These are phyloP conservation scores for Apamea crenata DNA, from an alignment of 2,888 invertebrate species.

Conservation along the genomic window DNA sequence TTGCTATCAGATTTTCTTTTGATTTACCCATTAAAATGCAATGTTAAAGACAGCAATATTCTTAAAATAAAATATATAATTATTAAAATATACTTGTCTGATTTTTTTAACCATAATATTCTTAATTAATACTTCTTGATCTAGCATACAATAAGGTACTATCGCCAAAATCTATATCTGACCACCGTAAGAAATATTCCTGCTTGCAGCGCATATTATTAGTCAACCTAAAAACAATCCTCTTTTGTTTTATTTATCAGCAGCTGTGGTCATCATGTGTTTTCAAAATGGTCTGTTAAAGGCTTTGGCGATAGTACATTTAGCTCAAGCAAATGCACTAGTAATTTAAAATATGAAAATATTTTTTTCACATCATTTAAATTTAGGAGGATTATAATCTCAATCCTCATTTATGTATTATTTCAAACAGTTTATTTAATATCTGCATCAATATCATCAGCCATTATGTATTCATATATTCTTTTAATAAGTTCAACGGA, in stretches of 20 bases:
- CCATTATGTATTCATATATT: conserved; percentile 86
- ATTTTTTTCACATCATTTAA: background rate
- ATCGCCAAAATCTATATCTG: too few species aligned
- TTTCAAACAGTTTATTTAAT: conserved; percentile 67
- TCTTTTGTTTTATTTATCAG: too few species aligned
- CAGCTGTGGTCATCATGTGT: too few species aligned
- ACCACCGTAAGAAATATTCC: too few species aligned
- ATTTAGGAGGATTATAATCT: background rate
- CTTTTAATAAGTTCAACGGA: conserved; percentile 85
- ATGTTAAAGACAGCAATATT: conserved; percentile 10
- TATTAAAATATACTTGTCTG: background rate
- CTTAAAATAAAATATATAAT: conserved; percentile 10
- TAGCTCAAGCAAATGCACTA: background rate
- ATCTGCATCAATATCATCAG: conserved; percentile 83
- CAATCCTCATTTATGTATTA: background rate
- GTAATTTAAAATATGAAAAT: conserved; percentile 1
- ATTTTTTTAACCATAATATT: conserved; percentile 2
- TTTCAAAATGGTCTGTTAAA: too few species aligned
- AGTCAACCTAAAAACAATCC: too few species aligned
- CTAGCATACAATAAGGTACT: background rate
- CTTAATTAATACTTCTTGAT: background rate
- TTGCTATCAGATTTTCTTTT: background rate
- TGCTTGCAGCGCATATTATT: too few species aligned
- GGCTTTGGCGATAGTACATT: background rate
- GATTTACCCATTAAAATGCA: background rate